Evolutionary conservation across 2,113 vertebrate species (phyloP).

Genomic region (Passer montanus): DNA sequence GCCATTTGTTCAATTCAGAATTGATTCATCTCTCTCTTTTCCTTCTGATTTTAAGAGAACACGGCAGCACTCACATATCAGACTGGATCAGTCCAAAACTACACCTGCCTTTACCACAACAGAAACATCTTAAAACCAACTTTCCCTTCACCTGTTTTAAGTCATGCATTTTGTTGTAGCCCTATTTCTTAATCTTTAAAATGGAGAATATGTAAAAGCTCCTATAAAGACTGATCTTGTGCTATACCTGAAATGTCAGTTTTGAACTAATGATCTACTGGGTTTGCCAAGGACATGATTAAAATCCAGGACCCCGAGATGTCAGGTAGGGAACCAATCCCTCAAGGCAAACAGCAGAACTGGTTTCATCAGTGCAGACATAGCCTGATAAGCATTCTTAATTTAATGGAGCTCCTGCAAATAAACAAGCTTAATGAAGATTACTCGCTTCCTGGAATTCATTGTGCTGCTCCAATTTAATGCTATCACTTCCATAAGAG

Average conservation of each 20-base stretch:
- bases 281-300: background rate
- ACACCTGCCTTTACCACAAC: background rate
- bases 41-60: background rate
- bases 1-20: background rate
- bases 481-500: slow-evolving; percentile 57
- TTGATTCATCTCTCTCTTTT: background rate
- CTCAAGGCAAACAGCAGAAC: background rate
- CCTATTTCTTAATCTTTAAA: background rate
- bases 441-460: slow-evolving; percentile 60
- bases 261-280: background rate
- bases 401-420: slow-evolving; percentile 64
- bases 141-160: background rate
- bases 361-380: background rate
- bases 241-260: background rate
- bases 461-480: slow-evolving; percentile 53
- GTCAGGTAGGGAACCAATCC: background rate
- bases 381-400: slow-evolving; percentile 51
- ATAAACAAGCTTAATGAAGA: slow-evolving; percentile 68
- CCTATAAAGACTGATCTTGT: background rate
- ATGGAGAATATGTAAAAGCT: background rate
- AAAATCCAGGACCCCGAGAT: background rate
- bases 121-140: background rate
- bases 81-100: background rate
- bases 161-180: background rate
- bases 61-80: background rate